Base-by-base conservation (phyloP, 2,797 vertebrate species). In the Catamblyrhynchus diadema region DNA sequence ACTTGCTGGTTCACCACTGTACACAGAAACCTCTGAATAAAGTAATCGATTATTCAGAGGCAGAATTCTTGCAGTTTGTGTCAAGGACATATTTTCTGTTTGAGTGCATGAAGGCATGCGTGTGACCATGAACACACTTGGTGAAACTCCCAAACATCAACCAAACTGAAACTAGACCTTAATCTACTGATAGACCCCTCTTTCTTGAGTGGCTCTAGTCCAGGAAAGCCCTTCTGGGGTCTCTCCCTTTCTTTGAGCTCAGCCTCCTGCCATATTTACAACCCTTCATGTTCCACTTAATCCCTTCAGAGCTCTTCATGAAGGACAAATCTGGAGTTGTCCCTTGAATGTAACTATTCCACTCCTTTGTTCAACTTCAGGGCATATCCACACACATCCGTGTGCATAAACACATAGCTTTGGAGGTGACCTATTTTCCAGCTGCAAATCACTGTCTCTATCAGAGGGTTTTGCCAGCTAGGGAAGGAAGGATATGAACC, bases 341-440 rank as follows among this genome's bases (percentile, higher is more conserved):
- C 21, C 35, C 51, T 59, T 33, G 33, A 54, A 24, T 64, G 41
- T 14, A 70, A 53, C 27, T 28, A 4, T 82, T 86, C 12, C 1
- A 4, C 56, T 60, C 27, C 17, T 16, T 73, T 94, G 25, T 60
- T 65, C 70, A 73, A 37, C 35, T 28, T 30, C 13, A 60, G 57
- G 33, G 42, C 47, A 33, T 3, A 73, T 9, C 11, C 75, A 61
- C 35, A 44, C 64, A 54, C 32, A 9, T 1, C 2, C 0, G 7
- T 60, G 18, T 74, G 28, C 70, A 84, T 21, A 87, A 87, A 69
- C 11, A 61, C 1, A 45, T 0, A 50, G 15, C 23, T 90, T 30
- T 74, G 75, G 62, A 61, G 65, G 87, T 93, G 94, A 96, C 94
- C 90, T 95, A 83, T 93, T 96, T 95, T 88, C 81, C 90, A 93